phyloP scores from a whole-genome alignment of 2,797 vertebrate species.

The Parauchenoglanis ngamensis region DNA sequence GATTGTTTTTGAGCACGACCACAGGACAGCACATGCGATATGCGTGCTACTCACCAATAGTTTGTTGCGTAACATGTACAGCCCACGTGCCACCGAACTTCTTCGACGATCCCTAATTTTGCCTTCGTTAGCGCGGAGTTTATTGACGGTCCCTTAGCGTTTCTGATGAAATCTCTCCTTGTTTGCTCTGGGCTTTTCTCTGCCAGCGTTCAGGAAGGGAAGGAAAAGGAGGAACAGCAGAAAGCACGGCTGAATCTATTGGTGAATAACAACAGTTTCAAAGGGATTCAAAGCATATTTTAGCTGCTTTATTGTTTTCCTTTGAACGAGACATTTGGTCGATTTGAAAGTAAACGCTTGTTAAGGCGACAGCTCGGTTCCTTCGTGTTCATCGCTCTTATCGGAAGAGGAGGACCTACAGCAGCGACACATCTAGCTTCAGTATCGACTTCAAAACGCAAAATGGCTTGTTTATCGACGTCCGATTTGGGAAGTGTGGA shows the following conservation, averaged over 20 bases:
- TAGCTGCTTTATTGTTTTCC: not conserved
- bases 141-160: constrained; percentile 63
- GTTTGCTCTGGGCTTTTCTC: constrained; percentile 28
- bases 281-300: not conserved
- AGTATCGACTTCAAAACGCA: constrained; percentile 10
- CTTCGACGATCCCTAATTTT: constrained; percentile 60
- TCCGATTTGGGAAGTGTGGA: constrained; percentile 27
- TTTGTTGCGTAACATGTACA: not conserved
- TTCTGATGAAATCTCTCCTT: constrained; percentile 79
- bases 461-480: constrained; percentile 64
- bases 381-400: constrained; percentile 9
- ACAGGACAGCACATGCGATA: not conserved
- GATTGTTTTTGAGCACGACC: not conserved
- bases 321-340: not conserved
- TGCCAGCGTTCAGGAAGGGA: constrained; percentile 22
- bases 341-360: not conserved
- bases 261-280: not conserved
- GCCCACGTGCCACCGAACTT: not conserved
- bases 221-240: not conserved
- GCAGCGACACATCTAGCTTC: not conserved
- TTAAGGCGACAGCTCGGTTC: not conserved
- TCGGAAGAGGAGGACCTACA: not conserved
- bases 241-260: not conserved
- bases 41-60: not conserved
- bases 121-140: not conserved